Base-by-base conservation (phyloP, 1,140 invertebrate species). In the Bombus soroeensis region DNA sequence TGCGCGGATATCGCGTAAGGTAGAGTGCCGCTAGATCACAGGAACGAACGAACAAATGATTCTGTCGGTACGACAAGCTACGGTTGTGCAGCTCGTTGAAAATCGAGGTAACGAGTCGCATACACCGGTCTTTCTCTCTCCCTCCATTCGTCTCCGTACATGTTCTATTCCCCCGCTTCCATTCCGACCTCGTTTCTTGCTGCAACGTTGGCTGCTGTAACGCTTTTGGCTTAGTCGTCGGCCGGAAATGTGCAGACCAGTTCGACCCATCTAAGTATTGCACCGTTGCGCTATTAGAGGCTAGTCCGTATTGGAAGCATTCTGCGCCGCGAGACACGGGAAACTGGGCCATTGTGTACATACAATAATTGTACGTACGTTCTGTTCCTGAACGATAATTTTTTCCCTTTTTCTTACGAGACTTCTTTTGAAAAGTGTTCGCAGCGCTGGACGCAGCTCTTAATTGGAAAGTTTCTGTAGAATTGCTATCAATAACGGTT, bases 21-120 rank as follows among this genome's bases (percentile, higher is more conserved):
- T 64, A 71, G 37, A 34, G 18, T 13, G 13, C 12, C 28, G 59
- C 13, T 59, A 57, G 74, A 76, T 81, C 80, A 47, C 25, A 59
- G 71, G 22, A 66, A 59, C 32, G 57, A 68, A 43, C 72, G 71
- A 74, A 70, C 72, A 47, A 82, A 76, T 53, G 71, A 80, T 75
- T 59, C 59, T 34, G 15, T 3, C 37, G 72, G 57, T 74, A 81
- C 39, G 64, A 74, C 79, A n/a, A 82, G 80, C 34, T 70, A 76
- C 71, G 85, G 43, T 86, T 76, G 57, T 66, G 72, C 41, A 68
- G 37, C 62, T 82, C 72, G 84, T 82, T 82, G 79, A 86, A 71
- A 81, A 82, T 86, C 85, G 78, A 75, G 79, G 84, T 68, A 81
- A 82, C 84, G 72, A 86, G 78, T 74, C 77, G n/a, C 68, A 18